Evolutionary conservation across 2,113 vertebrate species (phyloP), one percentile per base, ranked within the genome.

Genomic region (Ranitomeya imitator): DNA sequence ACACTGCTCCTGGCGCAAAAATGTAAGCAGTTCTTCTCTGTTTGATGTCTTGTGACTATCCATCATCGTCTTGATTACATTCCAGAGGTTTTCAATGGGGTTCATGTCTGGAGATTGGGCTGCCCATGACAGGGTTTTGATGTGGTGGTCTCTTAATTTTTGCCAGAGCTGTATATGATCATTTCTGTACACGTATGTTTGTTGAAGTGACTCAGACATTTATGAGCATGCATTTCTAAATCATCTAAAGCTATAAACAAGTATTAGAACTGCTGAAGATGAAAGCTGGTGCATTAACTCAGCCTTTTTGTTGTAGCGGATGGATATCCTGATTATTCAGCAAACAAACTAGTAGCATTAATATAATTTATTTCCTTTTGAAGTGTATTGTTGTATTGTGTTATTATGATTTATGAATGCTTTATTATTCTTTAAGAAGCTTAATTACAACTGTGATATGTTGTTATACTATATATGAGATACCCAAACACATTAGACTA

Each of bases 171-270:
- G 37, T 23, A 67, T n/a, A 67, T 67, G 61, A 65, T 57, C 2
- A 13, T 0, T 57, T 57, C 21, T 73, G 23, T 14, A 16, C 26
- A 37, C 16, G 16, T 14, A 73, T 16, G 16, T 15, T 5, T 15
- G 14, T 16, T 15, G 15, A 37, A 31, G 69, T 16, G 26, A 73
- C 12, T 37, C 13, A 69, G 69, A 13, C 26, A 37, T 73, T 73
- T 73, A 16, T 73, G 37, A 6, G 13, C 21, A 15, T 73, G 21
- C 26, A 73, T 69, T 26, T 26, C 67, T 26, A n/a, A 26, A 69
- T 69, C 55, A 57, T 71, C 67, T 71, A 71, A 73, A 37, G 69
- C 69, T 73, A 37, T 73, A 73, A 73, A 31, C 69, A 31, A 37
- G 26, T 9, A 14, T 73, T 73, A 31, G 8, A 57, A 31, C 13